Evolutionary conservation across 2,113 vertebrate genomes (phyloP), one percentile per base, ranked within the genome.

Genomic region (Hippocampus barbouri): DNA sequence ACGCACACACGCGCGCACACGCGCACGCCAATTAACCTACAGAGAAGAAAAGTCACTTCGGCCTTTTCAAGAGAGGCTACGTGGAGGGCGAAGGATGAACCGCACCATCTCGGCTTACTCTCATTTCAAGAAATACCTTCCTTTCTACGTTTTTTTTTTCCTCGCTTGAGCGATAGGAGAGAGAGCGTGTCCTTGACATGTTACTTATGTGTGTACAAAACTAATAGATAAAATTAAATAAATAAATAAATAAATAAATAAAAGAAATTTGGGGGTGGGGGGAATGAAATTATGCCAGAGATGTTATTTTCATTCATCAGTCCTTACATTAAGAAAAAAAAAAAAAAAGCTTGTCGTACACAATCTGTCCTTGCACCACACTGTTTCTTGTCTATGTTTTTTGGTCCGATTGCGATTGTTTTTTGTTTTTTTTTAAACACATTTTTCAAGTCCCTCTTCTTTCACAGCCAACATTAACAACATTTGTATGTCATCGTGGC

Each of bases 11-110:
- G 6, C 5, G 0, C 25, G 2, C 5, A 27, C 23, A 14, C 53
- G 25, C 9, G 25, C 76, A 63, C 51, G 77, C 72, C 86, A 90
- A 90, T 88, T 88, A 87, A 86, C 90, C 86, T 86, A 64, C 73
- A 68, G 70, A 69, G 73, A 78, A 71, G 85, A 77, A 84, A 83
- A 84, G 85, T 75, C 81, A 79, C 76, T 75, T 77, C 60, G 76
- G 84, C 89, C 80, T 75, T 89, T 90, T 91, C 83, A 79, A 65
- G 73, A 62, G 64, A 76, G 71, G 75, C 72, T 78, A 56, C 70
- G 71, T 70, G 76, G 62, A 70, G 71, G 70, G 69, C 73, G 75
- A 73, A 83, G 82, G 83, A 38, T 38, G 34, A 38, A 6, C 5
- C 65, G 18, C 73, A 75, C 69, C 66, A 76, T 83, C 64, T 40